phyloP scores from a whole-genome alignment of 2,113 vertebrate species.

The Gymnobelideus leadbeateri region DNA sequence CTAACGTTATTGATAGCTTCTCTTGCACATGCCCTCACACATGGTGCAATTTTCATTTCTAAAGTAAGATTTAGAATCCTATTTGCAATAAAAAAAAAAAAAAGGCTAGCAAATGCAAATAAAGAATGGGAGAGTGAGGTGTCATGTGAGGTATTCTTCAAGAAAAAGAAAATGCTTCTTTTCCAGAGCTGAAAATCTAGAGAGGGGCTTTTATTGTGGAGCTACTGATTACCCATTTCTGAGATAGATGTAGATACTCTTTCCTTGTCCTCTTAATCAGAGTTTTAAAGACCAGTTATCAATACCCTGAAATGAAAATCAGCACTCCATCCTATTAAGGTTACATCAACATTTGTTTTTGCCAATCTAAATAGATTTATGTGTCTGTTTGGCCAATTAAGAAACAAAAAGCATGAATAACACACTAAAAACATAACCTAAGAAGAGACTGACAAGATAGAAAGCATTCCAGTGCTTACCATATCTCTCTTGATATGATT shows the following conservation, averaged over 20 bases:
- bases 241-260: not conserved
- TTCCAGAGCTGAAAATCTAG: not conserved
- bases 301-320: constrained; percentile 14
- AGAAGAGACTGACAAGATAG: not conserved
- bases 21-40: constrained; percentile 73
- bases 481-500: accelerated
- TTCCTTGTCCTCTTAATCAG: constrained; percentile 4
- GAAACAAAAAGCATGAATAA: not conserved
- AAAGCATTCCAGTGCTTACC: not conserved
- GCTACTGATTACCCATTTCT: not conserved
- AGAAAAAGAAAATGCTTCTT: constrained; percentile 58
- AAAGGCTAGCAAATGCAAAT: constrained; percentile 83
- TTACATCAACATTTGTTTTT: not conserved
- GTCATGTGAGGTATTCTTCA: constrained; percentile 55
- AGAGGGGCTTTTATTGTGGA: constrained; percentile 24
- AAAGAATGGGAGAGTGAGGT: constrained; percentile 79
- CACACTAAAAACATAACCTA: not conserved
- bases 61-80: constrained; percentile 87
- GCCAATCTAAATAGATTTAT: not conserved
- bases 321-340: not conserved
- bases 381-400: not conserved
- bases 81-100: constrained; percentile 86
- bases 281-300: not conserved
- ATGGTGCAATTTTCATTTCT: constrained; percentile 83
- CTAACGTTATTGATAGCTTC: constrained; percentile 85